Percentiles rank a stretch among this genome's conserved stretches.
phyloP scores from a whole-genome alignment of 2,113 vertebrate genomes.

The Laterallus jamaicensis region DNA sequence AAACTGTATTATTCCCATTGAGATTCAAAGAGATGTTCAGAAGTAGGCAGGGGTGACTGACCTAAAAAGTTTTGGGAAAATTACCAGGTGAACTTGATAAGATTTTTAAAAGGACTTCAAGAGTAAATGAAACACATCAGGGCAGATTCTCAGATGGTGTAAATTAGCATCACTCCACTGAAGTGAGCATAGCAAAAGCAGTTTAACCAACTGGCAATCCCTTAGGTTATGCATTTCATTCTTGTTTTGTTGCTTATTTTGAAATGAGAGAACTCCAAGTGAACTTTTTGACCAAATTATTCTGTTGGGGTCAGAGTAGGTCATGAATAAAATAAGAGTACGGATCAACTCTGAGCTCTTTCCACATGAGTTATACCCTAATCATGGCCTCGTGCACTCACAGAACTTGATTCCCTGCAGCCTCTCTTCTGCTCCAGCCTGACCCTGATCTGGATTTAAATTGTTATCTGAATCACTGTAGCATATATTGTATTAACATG shows the following conservation, averaged over 20 bases:
- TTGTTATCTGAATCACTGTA: conserved; percentile 9
- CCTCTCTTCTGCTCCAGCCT: background rate
- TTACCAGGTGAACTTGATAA: background rate
- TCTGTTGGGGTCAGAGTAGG: background rate
- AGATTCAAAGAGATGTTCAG: background rate
- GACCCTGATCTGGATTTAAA: conserved; percentile 24
- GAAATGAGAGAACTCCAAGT: background rate
- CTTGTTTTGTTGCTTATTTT: conserved; percentile 16
- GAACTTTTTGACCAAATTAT: conserved; percentile 23
- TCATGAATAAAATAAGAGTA: conserved; percentile 32
- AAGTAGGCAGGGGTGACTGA: background rate
- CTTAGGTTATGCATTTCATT: background rate
- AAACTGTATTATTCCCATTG: background rate
- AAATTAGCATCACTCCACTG: background rate
- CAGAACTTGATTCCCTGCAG: conserved; percentile 26
- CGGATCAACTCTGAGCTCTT: conserved; percentile 1
- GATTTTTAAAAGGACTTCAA: background rate
- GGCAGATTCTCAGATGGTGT: background rate
- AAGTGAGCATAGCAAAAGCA: background rate
- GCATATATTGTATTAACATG: background rate
- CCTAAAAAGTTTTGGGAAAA: background rate
- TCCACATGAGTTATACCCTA: conserved; percentile 44
- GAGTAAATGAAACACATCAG: background rate
- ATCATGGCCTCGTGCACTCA: background rate
- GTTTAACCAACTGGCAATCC: background rate